These are phyloP conservation scores for Leucoptera coffeella DNA, from an alignment of 2,888 invertebrate species.

Conservation along the genomic window DNA sequence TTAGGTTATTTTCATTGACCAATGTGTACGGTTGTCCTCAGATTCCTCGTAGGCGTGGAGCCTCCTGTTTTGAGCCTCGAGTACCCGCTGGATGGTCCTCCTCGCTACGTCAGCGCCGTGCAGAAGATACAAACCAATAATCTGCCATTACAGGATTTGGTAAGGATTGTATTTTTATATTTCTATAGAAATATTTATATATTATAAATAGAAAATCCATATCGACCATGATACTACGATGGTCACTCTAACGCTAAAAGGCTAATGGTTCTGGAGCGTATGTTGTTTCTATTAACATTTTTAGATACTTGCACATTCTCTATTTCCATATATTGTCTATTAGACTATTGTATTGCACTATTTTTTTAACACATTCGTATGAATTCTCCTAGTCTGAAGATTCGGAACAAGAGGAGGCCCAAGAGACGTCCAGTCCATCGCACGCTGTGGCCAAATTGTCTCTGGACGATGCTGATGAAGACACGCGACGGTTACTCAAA, in stretches of 20 bases:
- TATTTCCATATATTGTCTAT: conserved; percentile 1
- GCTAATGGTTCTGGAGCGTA: too few relatives aligned
- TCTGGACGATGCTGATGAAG: conserved; percentile 36
- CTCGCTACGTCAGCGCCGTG: conserved; percentile 69
- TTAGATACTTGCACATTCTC: too few relatives aligned
- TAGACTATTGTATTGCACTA: background rate
- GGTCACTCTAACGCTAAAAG: too few relatives aligned
- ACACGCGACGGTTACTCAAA: conserved; percentile 27
- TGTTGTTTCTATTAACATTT: too few relatives aligned
- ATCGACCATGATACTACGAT: too few relatives aligned
- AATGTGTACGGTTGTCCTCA: too few relatives aligned
- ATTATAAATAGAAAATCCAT: too few relatives aligned
- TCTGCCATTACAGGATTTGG: conserved; percentile 32
- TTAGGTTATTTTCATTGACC: too few relatives aligned
- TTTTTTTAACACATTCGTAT: too few relatives aligned
- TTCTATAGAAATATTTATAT: too few relatives aligned
- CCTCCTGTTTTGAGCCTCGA: conserved; percentile 76
- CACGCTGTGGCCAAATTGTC: conserved; percentile 14
- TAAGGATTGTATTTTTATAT: too few relatives aligned
- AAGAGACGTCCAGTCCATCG: background rate
- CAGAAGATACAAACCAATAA: conserved; percentile 46
- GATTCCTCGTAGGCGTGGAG: conserved; percentile 79
- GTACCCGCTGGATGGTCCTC: conserved; percentile 56
- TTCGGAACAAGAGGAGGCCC: conserved; percentile 25
- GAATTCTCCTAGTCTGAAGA: conserved; percentile 26